Conservation (phyloP, 2,888 invertebrate species). For the Agrilus mali region DNA sequence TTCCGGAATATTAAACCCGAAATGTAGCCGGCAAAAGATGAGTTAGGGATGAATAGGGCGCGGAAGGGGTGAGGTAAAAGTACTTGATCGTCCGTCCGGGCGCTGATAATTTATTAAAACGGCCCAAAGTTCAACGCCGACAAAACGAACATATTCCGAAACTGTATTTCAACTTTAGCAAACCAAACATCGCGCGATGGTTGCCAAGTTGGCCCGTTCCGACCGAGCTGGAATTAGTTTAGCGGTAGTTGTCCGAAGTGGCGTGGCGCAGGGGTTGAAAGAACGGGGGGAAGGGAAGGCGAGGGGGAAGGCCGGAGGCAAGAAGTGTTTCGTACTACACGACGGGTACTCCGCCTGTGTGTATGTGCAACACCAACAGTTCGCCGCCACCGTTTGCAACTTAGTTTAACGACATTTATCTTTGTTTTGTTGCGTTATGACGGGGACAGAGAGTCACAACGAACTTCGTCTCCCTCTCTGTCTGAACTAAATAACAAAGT, state of each 20-base stretch:
- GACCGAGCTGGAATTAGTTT: slow-evolving; percentile 28
- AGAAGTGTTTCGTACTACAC: no score
- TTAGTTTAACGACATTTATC: slow-evolving; percentile 23
- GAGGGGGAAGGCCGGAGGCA: no score
- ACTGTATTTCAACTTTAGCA: slow-evolving; percentile 27
- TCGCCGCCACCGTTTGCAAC: slow-evolving; percentile 9
- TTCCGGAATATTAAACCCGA: no score
- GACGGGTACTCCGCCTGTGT: not conserved
- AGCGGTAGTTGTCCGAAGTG: slow-evolving; percentile 24
- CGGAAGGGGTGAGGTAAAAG: no score
- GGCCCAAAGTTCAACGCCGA: no score
- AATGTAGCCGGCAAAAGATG: no score
- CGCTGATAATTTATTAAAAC: no score
- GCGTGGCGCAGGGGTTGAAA: not conserved
- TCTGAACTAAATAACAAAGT: no score
- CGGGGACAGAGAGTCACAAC: not conserved
- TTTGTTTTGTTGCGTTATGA: slow-evolving; percentile 19
- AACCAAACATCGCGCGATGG: slow-evolving; percentile 33
- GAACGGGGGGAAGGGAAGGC: no score
- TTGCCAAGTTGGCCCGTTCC: slow-evolving; percentile 26
- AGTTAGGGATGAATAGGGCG: no score
- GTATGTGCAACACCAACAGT: slow-evolving; percentile 2
- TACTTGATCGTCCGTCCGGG: no score
- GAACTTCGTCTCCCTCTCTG: no score
- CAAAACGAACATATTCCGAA: slow-evolving; percentile 20